These are phyloP conservation scores for Pituophis catenifer DNA, from an alignment of 2,113 vertebrate genomes.

Conservation along the genomic window DNA sequence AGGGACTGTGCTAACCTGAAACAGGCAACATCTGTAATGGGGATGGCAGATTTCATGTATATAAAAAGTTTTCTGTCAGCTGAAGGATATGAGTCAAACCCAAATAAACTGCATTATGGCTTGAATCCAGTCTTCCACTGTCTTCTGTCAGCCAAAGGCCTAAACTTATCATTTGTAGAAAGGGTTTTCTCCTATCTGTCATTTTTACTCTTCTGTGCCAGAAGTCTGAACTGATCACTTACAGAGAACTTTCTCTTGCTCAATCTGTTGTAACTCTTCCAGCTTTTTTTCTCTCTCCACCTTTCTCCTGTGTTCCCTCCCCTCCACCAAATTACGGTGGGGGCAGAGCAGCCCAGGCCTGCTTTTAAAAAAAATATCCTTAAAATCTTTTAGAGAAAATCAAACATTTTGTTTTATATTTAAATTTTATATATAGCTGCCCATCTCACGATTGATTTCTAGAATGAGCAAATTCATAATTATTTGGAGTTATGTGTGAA, in stretches of 20 bases:
- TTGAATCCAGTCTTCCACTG: background rate
- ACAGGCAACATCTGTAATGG: background rate
- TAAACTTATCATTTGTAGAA: background rate
- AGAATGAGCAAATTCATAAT: background rate
- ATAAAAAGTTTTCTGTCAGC: background rate
- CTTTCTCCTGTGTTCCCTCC: background rate
- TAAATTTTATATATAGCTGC: background rate
- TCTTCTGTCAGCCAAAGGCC: background rate
- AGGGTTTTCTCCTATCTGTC: background rate
- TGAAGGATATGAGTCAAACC: background rate
- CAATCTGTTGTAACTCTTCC: background rate
- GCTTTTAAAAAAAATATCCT: background rate
- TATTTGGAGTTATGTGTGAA: background rate
- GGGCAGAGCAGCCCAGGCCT: background rate
- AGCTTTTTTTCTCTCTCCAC: background rate
- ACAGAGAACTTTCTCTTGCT: background rate
- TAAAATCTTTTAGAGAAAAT: background rate
- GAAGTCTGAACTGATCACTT: background rate
- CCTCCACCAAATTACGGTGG: background rate
- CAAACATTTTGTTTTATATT: background rate
- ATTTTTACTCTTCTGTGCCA: background rate
- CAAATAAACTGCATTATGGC: background rate
- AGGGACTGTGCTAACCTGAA: background rate
- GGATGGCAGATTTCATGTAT: background rate
- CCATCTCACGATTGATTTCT: background rate